phyloP scores from a whole-genome alignment of 2,888 invertebrate species.

The Aphrophora alni region DNA sequence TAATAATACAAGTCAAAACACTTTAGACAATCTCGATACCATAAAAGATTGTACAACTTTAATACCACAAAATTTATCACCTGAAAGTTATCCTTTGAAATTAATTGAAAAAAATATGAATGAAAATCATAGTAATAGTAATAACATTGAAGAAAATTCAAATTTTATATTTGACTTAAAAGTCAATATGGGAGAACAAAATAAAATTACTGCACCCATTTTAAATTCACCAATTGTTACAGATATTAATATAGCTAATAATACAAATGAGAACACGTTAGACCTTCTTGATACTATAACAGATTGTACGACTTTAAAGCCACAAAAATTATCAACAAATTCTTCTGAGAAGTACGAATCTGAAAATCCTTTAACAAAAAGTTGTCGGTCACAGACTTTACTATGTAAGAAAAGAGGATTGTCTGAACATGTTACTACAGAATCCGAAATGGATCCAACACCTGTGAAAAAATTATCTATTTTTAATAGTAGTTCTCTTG shows the following conservation, averaged over 20 bases:
- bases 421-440: slow-evolving; percentile 25
- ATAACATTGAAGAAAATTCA: neutral
- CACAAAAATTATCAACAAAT: neutral
- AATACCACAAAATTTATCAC: neutral
- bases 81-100: neutral
- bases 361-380: neutral
- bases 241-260: neutral
- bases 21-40: neutral
- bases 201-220: neutral
- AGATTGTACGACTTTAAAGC: neutral
- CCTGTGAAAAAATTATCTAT: neutral
- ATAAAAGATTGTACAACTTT: neutral
- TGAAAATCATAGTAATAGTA: neutral
- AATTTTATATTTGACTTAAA: neutral
- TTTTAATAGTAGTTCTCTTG: neutral
- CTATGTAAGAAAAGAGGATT: slow-evolving; percentile 4
- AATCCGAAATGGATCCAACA: slow-evolving; percentile 7
- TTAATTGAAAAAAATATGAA: neutral
- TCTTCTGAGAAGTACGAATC: neutral
- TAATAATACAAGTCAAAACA: neutral
- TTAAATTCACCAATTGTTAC: neutral
- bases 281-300: neutral
- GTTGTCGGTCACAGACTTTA: neutral
- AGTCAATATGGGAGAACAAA: neutral
- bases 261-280: neutral